Evolutionary conservation across 2,113 vertebrate species (phyloP), one percentile per base, ranked within the genome.

Genomic region (Peromyscus maniculatus): DNA sequence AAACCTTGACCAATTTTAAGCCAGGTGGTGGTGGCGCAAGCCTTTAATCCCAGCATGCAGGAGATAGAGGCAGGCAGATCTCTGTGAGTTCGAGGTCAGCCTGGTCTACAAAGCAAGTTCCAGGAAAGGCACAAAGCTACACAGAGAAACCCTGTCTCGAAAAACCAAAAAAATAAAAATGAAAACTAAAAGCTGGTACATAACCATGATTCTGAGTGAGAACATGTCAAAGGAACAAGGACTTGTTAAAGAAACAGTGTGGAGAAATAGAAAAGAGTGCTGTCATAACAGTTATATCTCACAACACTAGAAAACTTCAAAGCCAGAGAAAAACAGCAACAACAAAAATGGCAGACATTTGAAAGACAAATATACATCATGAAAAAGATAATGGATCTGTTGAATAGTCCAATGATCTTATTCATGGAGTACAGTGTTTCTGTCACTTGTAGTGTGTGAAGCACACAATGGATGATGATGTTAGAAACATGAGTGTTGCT

Each of bases 401-500:
- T 87, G 64, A 67, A 19, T 57, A 88, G 52, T 33, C 8, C 57
- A 96, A 75, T 78, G 11, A 83, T 46, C n/a, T 80, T 86, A 86
- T 19, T 87, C 31, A 84, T 17, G 66, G 4, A 79, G 3, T 26
- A 22, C 26, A 13, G 39, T 94, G 24, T 86, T 95, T 33, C 79
- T 78, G 64, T 87, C 83, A 69, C 17, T 69, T 88, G 26, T 57
- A 69, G 12, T 57, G 75, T 95, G 46, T 78, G 49, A 96, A 94
- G 74, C 3, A 17, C 28, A 33, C 11, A 87, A 55, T 80, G 26
- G 16, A 84, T 91, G 46, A 69, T 24, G 31, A 93, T 94, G n/a
- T 94, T 87, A 91, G 67, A 95, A 59, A 78, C 22, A 26, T 3
- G 77, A 52, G 72, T 28, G n/a, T 67, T 94, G 84, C n/a, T 78